Evolutionary conservation across 30 jellyfish, hydroid and myxozoan genomes (phyloP), one percentile per base, ranked within the genome.

Genomic region (Aurelia coerulea): DNA sequence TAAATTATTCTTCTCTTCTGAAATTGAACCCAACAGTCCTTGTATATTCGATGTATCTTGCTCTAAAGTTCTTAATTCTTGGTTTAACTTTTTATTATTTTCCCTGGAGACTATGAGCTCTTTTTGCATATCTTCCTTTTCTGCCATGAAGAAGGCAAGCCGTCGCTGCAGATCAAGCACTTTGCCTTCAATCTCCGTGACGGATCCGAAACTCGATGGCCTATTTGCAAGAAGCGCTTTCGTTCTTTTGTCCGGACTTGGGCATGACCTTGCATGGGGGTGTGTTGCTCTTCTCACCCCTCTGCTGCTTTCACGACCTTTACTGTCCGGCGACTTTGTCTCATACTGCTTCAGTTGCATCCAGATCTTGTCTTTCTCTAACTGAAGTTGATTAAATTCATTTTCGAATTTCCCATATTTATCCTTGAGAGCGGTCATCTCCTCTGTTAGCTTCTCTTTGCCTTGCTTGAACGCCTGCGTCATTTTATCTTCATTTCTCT

Each of bases 111-210:
- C 93, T 8, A 86, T 95, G 49, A 95, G 74, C 70, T 95, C 99
- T 74, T 90, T 90, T 80, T 95, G 99, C 84, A 87, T 95, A 39
- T 95, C 99, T 67, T 95, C 99, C 67, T 95, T 95, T 73, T 95
- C 99, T 11, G 99, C 97, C 99, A 90, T 90, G 85, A 95, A 95
- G 71, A 95, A 95, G 2, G 99, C 99, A 46, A 95, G 33, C 68
- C 99, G 83, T 54, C 99, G 84, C 66, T 95, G 99, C 76, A 95
- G 76, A 58, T 95, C 99, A 1, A 95, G 79, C 50, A 95, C 96
- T 69, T 88, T 95, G 23, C 97, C 97, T 86, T 95, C 99, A 17
- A 95, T 90, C 63, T 95, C 99, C 14, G 98, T 91, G 64, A 95
- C 97, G 5, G 96, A 91, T 10, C 97, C 97, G 29, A 90, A 84